Evolutionary conservation across 2,113 vertebrate species (phyloP), one percentile per base, ranked within the genome.

Genomic region (Python bivittatus): DNA sequence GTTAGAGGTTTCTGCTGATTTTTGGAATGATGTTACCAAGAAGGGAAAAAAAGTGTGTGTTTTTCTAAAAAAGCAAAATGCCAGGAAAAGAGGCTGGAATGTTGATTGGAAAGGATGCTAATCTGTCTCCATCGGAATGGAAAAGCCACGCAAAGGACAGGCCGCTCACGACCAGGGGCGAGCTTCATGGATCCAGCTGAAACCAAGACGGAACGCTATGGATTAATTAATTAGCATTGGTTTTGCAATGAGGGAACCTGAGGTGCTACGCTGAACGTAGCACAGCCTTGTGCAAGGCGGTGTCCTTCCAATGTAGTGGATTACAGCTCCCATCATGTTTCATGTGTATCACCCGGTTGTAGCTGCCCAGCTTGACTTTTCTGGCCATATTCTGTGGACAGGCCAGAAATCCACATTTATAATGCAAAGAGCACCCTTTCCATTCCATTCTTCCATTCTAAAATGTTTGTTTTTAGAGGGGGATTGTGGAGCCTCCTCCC

Each of bases 81-180:
- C 79, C 56, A 64, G 88, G 0, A 7, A 52, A 53, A 91, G 79
- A 22, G 0, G 89, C 44, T 42, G 94, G 94, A 90, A 95, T 90
- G 87, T 79, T 72, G 61, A 79, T 0, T 8, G 91, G 0, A 0
- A 88, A 29, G 92, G 85, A 58, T 1, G 1, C 0, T 0, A 8
- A 48, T 92, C 29, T 87, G 0, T 38, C 20, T 38, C 92, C 58
- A 22, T 33, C 38, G 13, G 84, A 44, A 92, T 9, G 64, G 61
- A 57, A 90, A 94, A 94, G 88, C 11, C 90, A 0, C 1, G 25
- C 48, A 23, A 53, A 89, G 44, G 1, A 42, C 0, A 38, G 64
- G 58, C 83, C 0, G 0, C 2, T 17, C 8, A 0, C 0, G 0
- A 0, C 1, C 84, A 11, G 1, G 0, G 3, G 1, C 0, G n/a